Percentiles rank a stretch among this genome's conserved stretches.
phyloP scores from a whole-genome alignment of 2,888 invertebrate species.

The Calameuta pallipes region DNA sequence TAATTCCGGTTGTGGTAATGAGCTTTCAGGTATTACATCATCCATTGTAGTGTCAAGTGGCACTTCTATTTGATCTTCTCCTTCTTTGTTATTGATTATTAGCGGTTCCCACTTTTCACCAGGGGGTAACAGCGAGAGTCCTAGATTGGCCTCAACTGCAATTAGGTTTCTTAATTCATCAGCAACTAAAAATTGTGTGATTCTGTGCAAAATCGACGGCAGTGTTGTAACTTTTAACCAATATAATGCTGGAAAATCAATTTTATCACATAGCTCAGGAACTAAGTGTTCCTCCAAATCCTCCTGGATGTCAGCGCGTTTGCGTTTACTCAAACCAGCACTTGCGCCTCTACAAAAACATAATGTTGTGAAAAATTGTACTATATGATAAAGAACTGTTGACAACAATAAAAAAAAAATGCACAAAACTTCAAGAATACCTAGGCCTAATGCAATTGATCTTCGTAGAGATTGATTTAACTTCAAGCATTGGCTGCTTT shows the following conservation, averaged over 20 bases:
- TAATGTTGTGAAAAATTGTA: background rate
- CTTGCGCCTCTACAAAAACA: constrained; percentile 59
- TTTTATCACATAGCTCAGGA: constrained; percentile 86
- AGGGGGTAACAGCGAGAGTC: constrained; percentile 44
- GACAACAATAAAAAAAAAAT: background rate
- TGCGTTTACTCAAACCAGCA: constrained; percentile 56
- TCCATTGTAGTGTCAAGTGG: constrained; percentile 27
- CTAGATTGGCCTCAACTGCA: constrained; percentile 66
- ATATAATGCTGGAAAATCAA: constrained; percentile 77
- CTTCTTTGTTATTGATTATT: constrained; percentile 26
- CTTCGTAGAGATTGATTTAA: constrained; percentile 74
- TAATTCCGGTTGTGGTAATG: constrained; percentile 21
- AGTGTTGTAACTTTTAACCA: constrained; percentile 89
- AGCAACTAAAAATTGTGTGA: constrained; percentile 76
- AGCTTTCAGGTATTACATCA: constrained; percentile 28
- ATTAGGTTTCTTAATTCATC: constrained; percentile 77
- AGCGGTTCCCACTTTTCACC: constrained; percentile 59
- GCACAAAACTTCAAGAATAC: constrained; percentile 34
- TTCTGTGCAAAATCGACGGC: constrained; percentile 86
- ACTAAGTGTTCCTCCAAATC: constrained; percentile 78
- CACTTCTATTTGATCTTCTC: constrained; percentile 27
- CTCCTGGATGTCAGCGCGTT: constrained; percentile 67
- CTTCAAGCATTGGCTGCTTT: constrained; percentile 84
- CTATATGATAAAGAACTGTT: background rate
- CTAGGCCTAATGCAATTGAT: constrained; percentile 74